These are phyloP conservation scores for Sialis fuliginosa DNA, from an alignment of 2,888 invertebrate species.

Conservation along the genomic window DNA sequence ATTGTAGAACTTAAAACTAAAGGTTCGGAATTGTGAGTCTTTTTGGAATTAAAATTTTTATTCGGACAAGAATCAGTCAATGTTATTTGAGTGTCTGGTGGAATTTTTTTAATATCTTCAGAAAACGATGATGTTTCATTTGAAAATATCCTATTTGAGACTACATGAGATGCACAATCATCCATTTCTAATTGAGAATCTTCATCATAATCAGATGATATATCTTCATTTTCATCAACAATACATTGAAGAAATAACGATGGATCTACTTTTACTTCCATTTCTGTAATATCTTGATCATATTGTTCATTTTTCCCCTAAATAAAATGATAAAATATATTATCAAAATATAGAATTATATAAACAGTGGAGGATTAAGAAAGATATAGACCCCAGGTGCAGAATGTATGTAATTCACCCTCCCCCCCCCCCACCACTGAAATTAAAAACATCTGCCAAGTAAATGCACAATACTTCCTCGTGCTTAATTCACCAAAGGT, in stretches of 20 bases:
- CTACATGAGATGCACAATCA: background rate
- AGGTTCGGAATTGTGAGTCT: background rate
- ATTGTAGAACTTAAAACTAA: background rate
- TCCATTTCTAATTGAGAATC: background rate
- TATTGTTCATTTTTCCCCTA: constrained; percentile 3
- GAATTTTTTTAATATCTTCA: no score
- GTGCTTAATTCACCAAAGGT: no score
- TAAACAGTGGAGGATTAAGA: no score
- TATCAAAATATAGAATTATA: background rate
- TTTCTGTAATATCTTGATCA: constrained; percentile 28
- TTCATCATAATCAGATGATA: constrained; percentile 16
- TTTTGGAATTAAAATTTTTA: background rate
- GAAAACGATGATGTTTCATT: no score
- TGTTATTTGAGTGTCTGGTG: no score
- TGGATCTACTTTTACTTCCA: constrained; percentile 52
- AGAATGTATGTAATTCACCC: background rate
- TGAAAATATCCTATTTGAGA: no score
- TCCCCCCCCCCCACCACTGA: background rate
- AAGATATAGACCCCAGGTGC: background rate
- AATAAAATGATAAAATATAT: constrained; percentile 1
- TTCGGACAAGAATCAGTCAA: no score
- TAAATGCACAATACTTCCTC: no score
- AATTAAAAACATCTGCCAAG: background rate
- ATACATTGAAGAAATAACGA: constrained; percentile 45
- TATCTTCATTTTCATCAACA: constrained; percentile 26